Evolutionary conservation across 2,797 vertebrate species (phyloP).

Genomic region (Vipera ursinii): DNA sequence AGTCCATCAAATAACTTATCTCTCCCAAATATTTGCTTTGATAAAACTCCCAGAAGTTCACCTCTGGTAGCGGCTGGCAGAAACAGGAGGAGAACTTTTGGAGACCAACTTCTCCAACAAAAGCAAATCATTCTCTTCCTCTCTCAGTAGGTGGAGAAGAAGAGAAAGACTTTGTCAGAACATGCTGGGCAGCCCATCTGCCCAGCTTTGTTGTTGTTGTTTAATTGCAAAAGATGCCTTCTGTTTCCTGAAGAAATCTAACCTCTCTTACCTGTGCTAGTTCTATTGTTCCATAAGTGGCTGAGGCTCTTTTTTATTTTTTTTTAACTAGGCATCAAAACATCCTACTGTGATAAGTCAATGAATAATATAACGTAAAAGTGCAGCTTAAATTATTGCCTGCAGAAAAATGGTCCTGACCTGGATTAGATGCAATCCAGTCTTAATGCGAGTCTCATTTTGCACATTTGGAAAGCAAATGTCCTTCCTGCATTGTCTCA

Average conservation of each 20-base stretch:
- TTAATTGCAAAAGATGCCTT: slow-evolving; percentile 20
- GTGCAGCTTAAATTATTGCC: not conserved
- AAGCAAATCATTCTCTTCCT: slow-evolving; percentile 5
- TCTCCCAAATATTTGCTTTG: not conserved
- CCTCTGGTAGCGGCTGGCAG: not conserved
- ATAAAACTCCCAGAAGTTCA: slow-evolving; percentile 5
- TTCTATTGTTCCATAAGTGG: not conserved
- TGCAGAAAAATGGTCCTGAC: not conserved
- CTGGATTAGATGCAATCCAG: not conserved
- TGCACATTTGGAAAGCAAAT: slow-evolving; percentile 1
- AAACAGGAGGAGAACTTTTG: not conserved
- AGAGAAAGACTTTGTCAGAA: slow-evolving; percentile 8
- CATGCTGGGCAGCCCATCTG: slow-evolving; percentile 2
- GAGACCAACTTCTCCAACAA: not conserved
- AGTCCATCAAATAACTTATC: not conserved
- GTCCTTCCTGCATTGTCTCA: not conserved
- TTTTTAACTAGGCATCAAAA: not conserved
- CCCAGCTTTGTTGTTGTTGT: not conserved
- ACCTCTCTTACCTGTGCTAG: not conserved
- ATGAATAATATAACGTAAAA: not conserved
- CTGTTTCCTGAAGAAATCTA: slow-evolving; percentile 1
- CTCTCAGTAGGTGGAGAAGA: not conserved
- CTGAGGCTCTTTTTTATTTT: not conserved
- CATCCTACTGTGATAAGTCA: not conserved
- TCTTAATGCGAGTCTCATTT: not conserved